A percentile compares a stretch with the other conserved stretches of the same genome.
These are phyloP conservation scores for Tragelaphus buxtoni DNA, from an alignment of 2,113 vertebrate genomes.

Conservation along the genomic window DNA sequence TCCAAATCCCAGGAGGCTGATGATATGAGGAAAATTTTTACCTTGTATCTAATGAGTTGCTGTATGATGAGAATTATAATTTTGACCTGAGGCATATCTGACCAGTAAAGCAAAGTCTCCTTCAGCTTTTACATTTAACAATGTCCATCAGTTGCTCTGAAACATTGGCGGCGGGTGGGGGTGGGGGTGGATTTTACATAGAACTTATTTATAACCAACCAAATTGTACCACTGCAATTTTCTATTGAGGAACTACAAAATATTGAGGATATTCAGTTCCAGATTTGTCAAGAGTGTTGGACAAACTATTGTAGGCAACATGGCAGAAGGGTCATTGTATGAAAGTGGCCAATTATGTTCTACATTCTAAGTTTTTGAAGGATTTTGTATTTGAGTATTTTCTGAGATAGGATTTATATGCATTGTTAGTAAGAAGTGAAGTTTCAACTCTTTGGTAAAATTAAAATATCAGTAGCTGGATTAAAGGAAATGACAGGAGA, in stretches of 20 bases:
- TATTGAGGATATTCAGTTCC: conserved; percentile 66
- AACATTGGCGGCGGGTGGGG: not conserved
- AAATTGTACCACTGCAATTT: not conserved
- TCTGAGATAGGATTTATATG: conserved; percentile 80
- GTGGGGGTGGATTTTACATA: conserved; percentile 47
- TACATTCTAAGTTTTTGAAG: conserved; percentile 90
- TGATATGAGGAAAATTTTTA: conserved; percentile 91
- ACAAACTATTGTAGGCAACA: not conserved
- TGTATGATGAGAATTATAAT: conserved; percentile 88
- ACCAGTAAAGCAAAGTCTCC: conserved; percentile 91
- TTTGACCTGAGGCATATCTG: conserved; percentile 89
- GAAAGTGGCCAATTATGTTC: conserved; percentile 85
- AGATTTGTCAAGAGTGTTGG: conserved; percentile 70
- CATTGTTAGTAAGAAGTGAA: conserved; percentile 78
- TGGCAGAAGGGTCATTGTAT: conserved; percentile 79
- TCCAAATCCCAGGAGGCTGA: conserved; percentile 88
- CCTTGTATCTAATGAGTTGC: conserved; percentile 86
- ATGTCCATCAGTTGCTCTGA: conserved; percentile 81
- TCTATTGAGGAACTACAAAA: conserved; percentile 65
- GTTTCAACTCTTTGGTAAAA: conserved; percentile 78
- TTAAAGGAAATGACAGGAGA: conserved; percentile 74
- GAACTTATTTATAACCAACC: conserved; percentile 45
- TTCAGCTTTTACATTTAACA: conserved; percentile 93
- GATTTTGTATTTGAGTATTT: conserved; percentile 79
- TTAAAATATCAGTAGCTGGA: conserved; percentile 74